Percentiles rank a stretch among this genome's conserved stretches.
These are phyloP conservation scores for Podarcis muralis DNA, from an alignment of 2,113 vertebrate genomes.

Conservation along the genomic window DNA sequence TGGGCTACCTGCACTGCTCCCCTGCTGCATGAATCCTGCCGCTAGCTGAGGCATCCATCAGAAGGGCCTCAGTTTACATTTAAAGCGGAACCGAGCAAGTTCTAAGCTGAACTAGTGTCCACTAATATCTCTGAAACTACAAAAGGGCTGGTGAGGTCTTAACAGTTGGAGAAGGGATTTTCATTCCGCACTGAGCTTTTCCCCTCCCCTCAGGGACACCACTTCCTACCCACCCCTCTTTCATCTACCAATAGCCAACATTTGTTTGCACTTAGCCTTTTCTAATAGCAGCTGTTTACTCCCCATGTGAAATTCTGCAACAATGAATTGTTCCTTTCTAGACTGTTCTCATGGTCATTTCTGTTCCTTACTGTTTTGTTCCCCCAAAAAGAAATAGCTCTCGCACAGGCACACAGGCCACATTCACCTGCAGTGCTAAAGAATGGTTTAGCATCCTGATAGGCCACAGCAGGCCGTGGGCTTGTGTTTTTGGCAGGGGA, in stretches of 20 bases:
- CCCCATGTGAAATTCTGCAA: background rate
- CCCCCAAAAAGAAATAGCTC: too few species aligned
- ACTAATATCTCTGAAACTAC: background rate
- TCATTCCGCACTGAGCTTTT: background rate
- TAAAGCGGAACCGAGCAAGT: background rate
- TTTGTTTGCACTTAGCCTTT: background rate
- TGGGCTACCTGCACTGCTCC: background rate
- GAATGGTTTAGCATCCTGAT: background rate
- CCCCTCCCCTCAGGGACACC: background rate
- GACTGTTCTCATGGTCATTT: background rate
- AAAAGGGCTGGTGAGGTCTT: background rate
- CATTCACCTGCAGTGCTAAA: too few species aligned
- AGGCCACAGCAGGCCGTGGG: background rate
- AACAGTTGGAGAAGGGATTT: background rate
- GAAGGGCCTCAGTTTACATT: background rate
- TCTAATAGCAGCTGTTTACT: background rate
- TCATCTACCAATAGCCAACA: background rate
- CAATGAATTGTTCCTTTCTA: background rate
- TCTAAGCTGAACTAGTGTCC: background rate
- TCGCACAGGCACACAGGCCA: too few species aligned
- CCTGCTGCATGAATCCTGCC: background rate
- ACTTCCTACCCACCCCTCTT: background rate
- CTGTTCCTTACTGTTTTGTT: background rate
- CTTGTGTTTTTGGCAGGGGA: background rate
- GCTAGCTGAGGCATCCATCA: background rate